Base-by-base conservation (phyloP, 2,797 vertebrate species). In the Fringilla coelebs region DNA sequence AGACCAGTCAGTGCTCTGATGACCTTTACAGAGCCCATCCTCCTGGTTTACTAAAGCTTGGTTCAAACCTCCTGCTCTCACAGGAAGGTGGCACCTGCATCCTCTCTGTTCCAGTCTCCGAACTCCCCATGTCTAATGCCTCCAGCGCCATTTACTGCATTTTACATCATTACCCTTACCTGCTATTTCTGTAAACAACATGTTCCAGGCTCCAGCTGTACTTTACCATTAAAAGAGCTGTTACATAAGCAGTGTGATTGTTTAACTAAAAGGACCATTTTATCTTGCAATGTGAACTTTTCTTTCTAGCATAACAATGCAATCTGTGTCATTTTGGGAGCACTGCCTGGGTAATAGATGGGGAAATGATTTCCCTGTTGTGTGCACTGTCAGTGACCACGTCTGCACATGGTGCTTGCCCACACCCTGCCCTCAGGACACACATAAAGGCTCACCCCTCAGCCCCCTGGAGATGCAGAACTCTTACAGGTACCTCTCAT, bases 181-280 rank as follows among this genome's bases (percentile, higher is more conserved):
- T 24, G 81, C 1, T 21, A 46, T 78, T 86, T 70, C 89, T 77
- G 91, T 81, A 92, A 95, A 92, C 85, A 90, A 38, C 66, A 48
- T 24, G 58, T 92, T 89, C 87, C 76, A 71, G 62, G 89, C 89
- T 81, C 77, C 95, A 93, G 88, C 74, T 96, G 96, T 43, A 95
- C 87, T 46, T 48, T 7, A 45, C 66, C 51, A 66, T 84, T 81
- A 78, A 55, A 79, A 78, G 76, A 57, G 55, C 62, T 70, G 82
- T 91, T 94, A 90, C 43, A 88, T 91, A 92, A 96, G 51, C 73
- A 21, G 21, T 7, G 25, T 11, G 40, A 91, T 60, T 89, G 76
- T 88, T 90, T 82, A 88, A 84, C 90, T 62, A 66, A 91, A 94
- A 88, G 57, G 40, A 87, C 52, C 48, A 3, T 75, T 93, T 93